Evolutionary conservation across 2,797 vertebrate species (phyloP), one percentile per base, ranked within the genome.

Genomic region (Neomorphus geoffroyi): DNA sequence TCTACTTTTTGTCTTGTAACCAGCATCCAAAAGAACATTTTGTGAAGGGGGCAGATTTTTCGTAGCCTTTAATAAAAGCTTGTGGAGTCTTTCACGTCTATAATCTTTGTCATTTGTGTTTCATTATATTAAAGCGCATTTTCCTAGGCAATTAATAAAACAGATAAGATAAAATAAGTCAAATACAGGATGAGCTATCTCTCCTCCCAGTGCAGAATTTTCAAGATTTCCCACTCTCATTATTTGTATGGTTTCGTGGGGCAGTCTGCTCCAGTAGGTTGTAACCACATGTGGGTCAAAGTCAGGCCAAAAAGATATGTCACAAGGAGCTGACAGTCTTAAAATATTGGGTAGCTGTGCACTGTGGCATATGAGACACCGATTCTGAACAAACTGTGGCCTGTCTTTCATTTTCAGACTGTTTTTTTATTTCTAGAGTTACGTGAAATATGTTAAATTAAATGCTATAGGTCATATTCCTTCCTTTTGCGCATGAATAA

Each of bases 391-490:
- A 60, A 67, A 35, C 11, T 17, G 3, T 51, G 33, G 5, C 32
- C 18, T 6, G 7, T 3, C 79, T 86, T 86, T 53, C 3, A 30
- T 71, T 88, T 86, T 48, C 18, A n/a, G n/a, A n/a, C n/a, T n/a
- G n/a, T n/a, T n/a, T n/a, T n/a, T n/a, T n/a, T n/a, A n/a, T n/a
- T n/a, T n/a, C n/a, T n/a, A n/a, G n/a, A n/a, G n/a, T n/a, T 67
- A 0, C 1, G 1, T 43, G 60, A 56, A 93, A 85, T 51, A 26
- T 41, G 17, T 30, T 65, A 60, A 69, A 48, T 54, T 51, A 65
- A 70, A n/a, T 35, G 9, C 3, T 56, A 6, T 24, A 32, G 15
- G 7, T 18, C 5, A 1, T 45, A 23, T 3, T 26, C 3, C 8
- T 86, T 64, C 33, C 22, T 80, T 87, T 53, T 80, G n/a, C 50